Conservation (phyloP, 2,113 vertebrate species). For the Triplophysa rosa region DNA sequence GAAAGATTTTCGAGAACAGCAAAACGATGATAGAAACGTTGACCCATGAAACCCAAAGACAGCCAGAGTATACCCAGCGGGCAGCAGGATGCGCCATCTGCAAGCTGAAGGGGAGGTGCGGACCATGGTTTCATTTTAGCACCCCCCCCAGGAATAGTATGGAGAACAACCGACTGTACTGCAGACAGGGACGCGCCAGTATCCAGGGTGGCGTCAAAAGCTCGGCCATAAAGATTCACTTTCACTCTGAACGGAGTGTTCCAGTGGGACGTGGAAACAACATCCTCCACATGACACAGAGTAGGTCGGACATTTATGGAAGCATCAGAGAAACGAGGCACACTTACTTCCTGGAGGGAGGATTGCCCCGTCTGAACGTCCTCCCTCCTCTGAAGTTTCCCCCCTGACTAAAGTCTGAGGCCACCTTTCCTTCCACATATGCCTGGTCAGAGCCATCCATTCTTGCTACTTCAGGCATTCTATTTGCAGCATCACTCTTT, state of each 20-base stretch:
- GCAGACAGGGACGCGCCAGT: background rate
- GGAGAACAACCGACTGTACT: too few species aligned
- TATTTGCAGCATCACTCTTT: too few species aligned
- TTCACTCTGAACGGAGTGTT: slow-evolving; percentile 13
- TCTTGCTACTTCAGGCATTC: too few species aligned
- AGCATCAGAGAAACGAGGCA: background rate
- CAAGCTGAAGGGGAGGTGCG: background rate
- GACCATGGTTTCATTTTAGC: background rate
- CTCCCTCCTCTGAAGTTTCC: too few species aligned
- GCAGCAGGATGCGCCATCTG: background rate
- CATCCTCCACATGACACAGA: slow-evolving; percentile 19
- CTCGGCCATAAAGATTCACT: background rate
- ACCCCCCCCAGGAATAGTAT: background rate
- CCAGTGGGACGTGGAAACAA: background rate
- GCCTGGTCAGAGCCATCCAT: background rate
- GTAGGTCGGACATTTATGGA: background rate
- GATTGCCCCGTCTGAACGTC: background rate
- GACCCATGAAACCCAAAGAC: background rate
- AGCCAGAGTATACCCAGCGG: background rate
- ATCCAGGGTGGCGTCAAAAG: background rate
- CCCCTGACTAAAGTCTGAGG: too few species aligned
- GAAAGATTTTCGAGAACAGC: background rate
- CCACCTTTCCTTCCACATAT: background rate
- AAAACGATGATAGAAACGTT: slow-evolving; percentile 4
- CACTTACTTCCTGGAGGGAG: slow-evolving; percentile 12